Percentiles rank a stretch among this genome's conserved stretches.
These are phyloP conservation scores for Drosophila asahinai DNA, from an alignment of 1,140 invertebrate genomes.

Conservation along the genomic window DNA sequence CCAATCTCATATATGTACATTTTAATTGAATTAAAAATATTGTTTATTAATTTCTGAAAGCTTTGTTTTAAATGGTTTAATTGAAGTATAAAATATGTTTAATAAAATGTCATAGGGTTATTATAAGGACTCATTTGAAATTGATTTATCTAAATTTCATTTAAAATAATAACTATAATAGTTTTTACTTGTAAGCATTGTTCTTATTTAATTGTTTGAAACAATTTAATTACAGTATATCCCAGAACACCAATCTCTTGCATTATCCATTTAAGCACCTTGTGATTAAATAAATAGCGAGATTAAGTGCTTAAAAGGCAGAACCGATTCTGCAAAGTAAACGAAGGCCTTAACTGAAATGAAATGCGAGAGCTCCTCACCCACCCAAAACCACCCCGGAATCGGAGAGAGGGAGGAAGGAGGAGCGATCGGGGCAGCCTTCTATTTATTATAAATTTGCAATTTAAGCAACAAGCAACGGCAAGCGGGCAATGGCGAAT, in stretches of 20 bases:
- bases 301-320: constrained; percentile 55
- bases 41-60: too few species aligned
- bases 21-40: too few species aligned
- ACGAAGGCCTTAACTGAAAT: constrained; percentile 34
- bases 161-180: neutral
- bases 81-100: too few species aligned
- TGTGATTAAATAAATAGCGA: constrained; percentile 55
- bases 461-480: constrained; percentile 57
- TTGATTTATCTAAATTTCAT: too few species aligned
- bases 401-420: constrained; percentile 37
- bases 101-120: too few species aligned
- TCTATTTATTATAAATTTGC: constrained; percentile 75
- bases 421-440: constrained; percentile 21
- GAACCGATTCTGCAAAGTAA: constrained; percentile 18
- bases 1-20: too few species aligned
- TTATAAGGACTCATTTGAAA: too few species aligned
- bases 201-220: neutral
- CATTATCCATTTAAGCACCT: constrained; percentile 6
- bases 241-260: neutral
- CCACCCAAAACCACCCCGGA: constrained; percentile 31
- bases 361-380: constrained; percentile 50
- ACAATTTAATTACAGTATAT: constrained; percentile 1
- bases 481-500: constrained; percentile 41
- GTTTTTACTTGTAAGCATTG: neutral
- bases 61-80: too few species aligned